A percentile compares a stretch with the other conserved stretches of the same genome.
phyloP scores from a whole-genome alignment of 2,888 invertebrate genomes.

The Himalopsyche tibetana region DNA sequence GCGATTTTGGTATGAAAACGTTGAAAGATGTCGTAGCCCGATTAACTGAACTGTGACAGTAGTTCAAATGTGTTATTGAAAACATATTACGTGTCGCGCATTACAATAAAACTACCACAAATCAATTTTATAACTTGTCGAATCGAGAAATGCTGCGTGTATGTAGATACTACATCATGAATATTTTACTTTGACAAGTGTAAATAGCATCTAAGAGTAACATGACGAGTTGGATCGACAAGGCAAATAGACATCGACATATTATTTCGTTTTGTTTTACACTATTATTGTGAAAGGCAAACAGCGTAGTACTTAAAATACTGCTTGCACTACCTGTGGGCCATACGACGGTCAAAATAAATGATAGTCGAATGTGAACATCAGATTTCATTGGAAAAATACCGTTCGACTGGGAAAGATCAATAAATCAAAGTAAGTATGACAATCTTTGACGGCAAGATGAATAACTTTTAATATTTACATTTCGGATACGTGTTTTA shows the following conservation, averaged over 20 bases:
- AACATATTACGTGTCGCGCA: slow-evolving; percentile 38
- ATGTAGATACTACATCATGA: not conserved
- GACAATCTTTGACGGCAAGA: slow-evolving; percentile 1
- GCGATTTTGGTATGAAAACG: too few relatives aligned
- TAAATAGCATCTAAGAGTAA: not conserved
- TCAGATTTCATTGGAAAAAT: too few relatives aligned
- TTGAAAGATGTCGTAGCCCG: too few relatives aligned
- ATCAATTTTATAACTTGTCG: slow-evolving; percentile 48
- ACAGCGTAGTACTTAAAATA: not conserved
- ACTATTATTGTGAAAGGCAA: not conserved
- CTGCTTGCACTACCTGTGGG: not conserved
- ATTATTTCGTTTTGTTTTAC: slow-evolving; percentile 28
- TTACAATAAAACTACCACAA: slow-evolving; percentile 47
- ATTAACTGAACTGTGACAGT: too few relatives aligned
- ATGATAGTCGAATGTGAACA: too few relatives aligned
- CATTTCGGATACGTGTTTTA: too few relatives aligned
- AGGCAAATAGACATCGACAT: slow-evolving; percentile 23
- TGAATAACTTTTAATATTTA: not conserved
- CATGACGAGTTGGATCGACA: slow-evolving; percentile 9
- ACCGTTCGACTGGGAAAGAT: too few relatives aligned
- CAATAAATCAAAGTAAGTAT: too few relatives aligned
- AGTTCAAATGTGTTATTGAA: slow-evolving; percentile 44
- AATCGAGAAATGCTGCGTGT: not conserved
- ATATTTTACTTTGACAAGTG: slow-evolving; percentile 14
- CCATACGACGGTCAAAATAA: too few relatives aligned